phyloP scores from a whole-genome alignment of 1,140 invertebrate genomes.

The Pseudomyrmex sp. region DNA sequence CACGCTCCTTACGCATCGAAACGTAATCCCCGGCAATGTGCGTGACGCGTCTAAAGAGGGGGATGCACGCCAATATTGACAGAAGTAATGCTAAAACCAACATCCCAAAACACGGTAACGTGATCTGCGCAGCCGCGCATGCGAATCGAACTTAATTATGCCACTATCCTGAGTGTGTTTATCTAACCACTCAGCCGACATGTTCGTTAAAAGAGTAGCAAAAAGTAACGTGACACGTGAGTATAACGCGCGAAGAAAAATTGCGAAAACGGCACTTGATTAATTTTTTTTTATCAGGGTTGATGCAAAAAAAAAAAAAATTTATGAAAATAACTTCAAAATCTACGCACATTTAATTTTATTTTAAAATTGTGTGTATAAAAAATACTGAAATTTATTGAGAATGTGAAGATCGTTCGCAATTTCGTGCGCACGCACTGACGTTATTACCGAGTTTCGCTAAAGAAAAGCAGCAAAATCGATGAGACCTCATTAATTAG shows the following conservation, averaged over 20 bases:
- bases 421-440: too few species aligned
- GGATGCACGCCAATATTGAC: conserved; percentile 49
- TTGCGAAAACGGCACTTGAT: background rate
- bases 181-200: background rate
- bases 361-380: background rate
- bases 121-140: background rate
- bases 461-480: background rate
- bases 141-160: conserved; percentile 43
- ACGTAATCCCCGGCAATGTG: conserved; percentile 19
- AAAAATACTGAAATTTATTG: too few species aligned
- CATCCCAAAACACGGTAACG: conserved; percentile 44
- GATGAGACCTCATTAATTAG: conserved; percentile 42
- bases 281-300: background rate
- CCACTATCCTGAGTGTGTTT: conserved; percentile 32
- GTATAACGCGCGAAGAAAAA: background rate
- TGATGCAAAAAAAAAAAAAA: background rate
- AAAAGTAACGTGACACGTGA: background rate
- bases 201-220: conserved; percentile 9
- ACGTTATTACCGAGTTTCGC: background rate
- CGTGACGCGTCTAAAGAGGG: conserved; percentile 29
- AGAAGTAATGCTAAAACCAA: conserved; percentile 55
- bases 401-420: background rate
- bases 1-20: conserved; percentile 22
- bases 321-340: background rate
- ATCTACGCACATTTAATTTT: background rate